These are phyloP conservation scores for Actinia tenebrosa DNA, from an alignment of 64 coral and sea anemone species.

Conservation along the genomic window DNA sequence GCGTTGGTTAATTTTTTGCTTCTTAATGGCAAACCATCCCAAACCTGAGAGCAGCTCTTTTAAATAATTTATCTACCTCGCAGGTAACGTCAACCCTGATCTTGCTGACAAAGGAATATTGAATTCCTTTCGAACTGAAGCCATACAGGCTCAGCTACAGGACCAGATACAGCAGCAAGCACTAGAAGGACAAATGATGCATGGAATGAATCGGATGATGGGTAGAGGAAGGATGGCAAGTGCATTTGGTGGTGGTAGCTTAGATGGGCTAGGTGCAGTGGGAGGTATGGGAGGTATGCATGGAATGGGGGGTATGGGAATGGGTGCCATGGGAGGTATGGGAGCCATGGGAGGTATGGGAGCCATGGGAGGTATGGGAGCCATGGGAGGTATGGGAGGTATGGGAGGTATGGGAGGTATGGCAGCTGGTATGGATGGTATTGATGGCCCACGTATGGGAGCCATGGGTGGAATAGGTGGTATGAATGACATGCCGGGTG, in stretches of 20 bases:
- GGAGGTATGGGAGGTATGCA: not conserved
- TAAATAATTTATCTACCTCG: not conserved
- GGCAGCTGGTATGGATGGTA: conserved; percentile 28
- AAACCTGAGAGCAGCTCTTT: not conserved
- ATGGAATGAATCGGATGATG: not conserved
- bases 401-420: conserved; percentile 4
- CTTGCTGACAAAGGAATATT: conserved; percentile 20
- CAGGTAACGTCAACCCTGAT: conserved; percentile 32
- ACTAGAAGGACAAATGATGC: conserved; percentile 35
- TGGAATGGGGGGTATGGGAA: not conserved
- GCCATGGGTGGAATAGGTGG: conserved; percentile 4
- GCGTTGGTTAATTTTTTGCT: too few relatives aligned
- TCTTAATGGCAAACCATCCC: too few relatives aligned
- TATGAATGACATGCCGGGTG: conserved; percentile 13
- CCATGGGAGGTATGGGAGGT: conserved; percentile 22
- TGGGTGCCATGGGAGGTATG: conserved; percentile 23
- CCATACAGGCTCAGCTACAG: conserved; percentile 55
- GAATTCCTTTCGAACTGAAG: conserved; percentile 37
- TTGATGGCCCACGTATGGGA: conserved; percentile 12
- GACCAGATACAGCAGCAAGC: conserved; percentile 71
- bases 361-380: conserved; percentile 32
- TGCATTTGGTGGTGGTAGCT: conserved; percentile 40
- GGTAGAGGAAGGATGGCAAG: not conserved
- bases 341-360: conserved; percentile 21
- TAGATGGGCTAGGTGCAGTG: conserved; percentile 32